Conservation (phyloP, 2,888 invertebrate genomes). For the Caenorhabditis afra region DNA sequence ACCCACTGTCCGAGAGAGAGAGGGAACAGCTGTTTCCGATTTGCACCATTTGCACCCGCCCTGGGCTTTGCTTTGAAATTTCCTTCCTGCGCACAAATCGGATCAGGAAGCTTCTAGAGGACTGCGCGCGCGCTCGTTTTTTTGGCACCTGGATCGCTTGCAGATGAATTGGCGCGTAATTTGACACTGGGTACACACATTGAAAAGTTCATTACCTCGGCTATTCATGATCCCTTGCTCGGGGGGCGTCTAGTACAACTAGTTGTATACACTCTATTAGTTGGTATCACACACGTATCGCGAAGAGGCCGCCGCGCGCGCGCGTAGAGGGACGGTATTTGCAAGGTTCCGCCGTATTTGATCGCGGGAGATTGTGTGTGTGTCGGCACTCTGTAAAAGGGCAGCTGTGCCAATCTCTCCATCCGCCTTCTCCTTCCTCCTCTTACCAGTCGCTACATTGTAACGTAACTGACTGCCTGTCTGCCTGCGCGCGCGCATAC, state of each 20-base stretch:
- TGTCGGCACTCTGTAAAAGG: conserved; percentile 55
- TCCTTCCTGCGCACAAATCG: too few species aligned
- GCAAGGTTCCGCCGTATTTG: conserved; percentile 28
- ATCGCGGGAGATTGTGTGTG: conserved; percentile 37
- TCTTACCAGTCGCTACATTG: conserved; percentile 10
- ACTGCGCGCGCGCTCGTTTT: too few species aligned
- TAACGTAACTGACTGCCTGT: conserved; percentile 41
- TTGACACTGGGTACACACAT: too few species aligned
- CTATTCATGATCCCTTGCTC: conserved; percentile 29
- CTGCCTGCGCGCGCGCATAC: conserved; percentile 12
- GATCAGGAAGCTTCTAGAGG: too few species aligned
- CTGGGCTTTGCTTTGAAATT: not conserved
- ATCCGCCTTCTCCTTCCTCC: not conserved
- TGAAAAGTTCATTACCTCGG: conserved; percentile 16
- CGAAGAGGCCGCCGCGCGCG: too few species aligned
- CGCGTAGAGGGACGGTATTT: conserved; percentile 10
- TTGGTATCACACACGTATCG: too few species aligned
- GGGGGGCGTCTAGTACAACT: conserved; percentile 1
- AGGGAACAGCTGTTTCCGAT: conserved; percentile 28
- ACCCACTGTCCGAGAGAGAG: conserved; percentile 10
- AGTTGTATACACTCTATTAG: too few species aligned
- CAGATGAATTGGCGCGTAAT: too few species aligned
- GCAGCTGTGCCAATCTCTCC: conserved; percentile 53
- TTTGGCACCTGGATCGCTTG: too few species aligned
- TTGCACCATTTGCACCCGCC: not conserved